Base-by-base conservation (phyloP, 2,113 vertebrate genomes). In the Ramphastos sulfuratus region DNA sequence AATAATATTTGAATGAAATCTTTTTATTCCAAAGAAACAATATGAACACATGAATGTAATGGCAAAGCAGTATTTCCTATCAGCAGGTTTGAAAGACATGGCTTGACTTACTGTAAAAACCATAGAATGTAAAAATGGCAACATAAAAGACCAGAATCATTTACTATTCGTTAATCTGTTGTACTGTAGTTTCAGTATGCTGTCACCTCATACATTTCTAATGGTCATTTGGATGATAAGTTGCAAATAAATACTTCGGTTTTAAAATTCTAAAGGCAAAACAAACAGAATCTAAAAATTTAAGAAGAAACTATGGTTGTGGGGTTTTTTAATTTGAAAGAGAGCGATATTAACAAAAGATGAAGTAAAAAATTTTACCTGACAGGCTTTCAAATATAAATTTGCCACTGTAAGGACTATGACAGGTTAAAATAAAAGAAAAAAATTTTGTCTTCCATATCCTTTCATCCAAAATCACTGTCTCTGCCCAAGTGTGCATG, bases 201-300 rank as follows among this genome's bases (percentile, higher is more conserved):
- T 83, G 31, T 78, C 82, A 74, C 37, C 35, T 89, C 73, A 16
- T 42, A 28, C 19, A 10, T 76, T 89, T 81, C 61, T 86, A 86
- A 76, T 25, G 39, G 31, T 28, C 35, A 42, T 50, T 90, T 86
- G 44, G 92, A 67, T 39, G 63, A 15, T 78, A 30, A 58, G 31
- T 55, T 72, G 19, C 4, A 1, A 86, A 76, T 69, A 92, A 96
- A 69, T 37, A 30, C 37, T 81, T 83, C 69, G 72, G 31, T 58
- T 90, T 95, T 54, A 80, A 88, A 75, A 88, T n/a, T 54, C 27
- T 82, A 95, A 86, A 18, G 78, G 48, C 33, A 92, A 93, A 95
- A 31, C 42, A 83, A 76, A 56, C 28, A 31, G 55, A 56, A 71
- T 58, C 58, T 65, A 84, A 95, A 86, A 72, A 67, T 71, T 78